Evolutionary conservation across 23 tunicate genomes (phyloP), one percentile per base, ranked within the genome.

Genomic region (Phallusia fumigata): DNA sequence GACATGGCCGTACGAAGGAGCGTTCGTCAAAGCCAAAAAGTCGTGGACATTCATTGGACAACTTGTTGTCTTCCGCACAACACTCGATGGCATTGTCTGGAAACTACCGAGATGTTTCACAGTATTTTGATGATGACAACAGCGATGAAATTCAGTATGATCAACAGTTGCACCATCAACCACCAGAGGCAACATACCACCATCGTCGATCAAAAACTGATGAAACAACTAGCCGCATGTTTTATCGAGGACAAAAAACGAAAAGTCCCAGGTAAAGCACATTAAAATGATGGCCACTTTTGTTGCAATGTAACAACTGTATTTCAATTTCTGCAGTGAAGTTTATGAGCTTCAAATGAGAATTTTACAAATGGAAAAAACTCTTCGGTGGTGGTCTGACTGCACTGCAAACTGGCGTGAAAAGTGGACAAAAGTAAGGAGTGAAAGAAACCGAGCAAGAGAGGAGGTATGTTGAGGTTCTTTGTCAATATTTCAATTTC

Each of bases 371-470:
- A 83, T 83, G 86, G 86, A 83, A 52, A 83, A 83, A 49, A 83
- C 86, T 35, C 36, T 83, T 5, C 45, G 86, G 40, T 83, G 86
- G 86, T 83, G 86, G 86, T 83, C 86, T 30, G 86, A 83, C 16
- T 83, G 86, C 32, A 83, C 86, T 19, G 76, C 86, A 28, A 83
- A 83, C 72, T 83, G 86, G 86, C 74, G 86, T 30, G 86, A 83
- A 50, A 83, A 83, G 74, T 83, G 86, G 86, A 83, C 79, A 26
- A 83, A 83, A 83, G 86, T 83, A 26, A 74, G 79, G 30, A 58
- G 64, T n/a, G 86, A 83, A 83, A 74, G 86, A 12, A 83, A 83
- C 72, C 51, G 79, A 50, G 86, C 86, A 15, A 33, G 86, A 1
- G 86, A 83, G 45, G 86, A 83, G 80, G 86, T 83, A 51, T 33